Conservation (phyloP, 2,113 vertebrate genomes). For the Cyanoderma ruficeps region DNA sequence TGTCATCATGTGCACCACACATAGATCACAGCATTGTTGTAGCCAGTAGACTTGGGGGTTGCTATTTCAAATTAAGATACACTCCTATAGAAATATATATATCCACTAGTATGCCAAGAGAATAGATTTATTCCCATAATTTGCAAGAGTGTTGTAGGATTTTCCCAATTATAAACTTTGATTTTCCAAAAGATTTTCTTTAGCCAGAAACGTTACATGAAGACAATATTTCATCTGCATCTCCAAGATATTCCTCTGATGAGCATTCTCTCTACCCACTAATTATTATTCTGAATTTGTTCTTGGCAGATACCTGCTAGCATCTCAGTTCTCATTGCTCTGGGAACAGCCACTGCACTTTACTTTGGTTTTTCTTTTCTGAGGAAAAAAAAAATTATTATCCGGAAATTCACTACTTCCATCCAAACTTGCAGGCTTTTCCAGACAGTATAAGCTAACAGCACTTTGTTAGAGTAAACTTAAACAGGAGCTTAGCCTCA, state of each 20-base stretch:
- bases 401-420: neutral
- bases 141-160: neutral
- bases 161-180: neutral
- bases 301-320: neutral
- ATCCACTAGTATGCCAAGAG: neutral
- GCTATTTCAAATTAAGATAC: neutral
- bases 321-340: neutral
- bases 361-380: neutral
- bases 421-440: neutral
- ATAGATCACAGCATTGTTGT: neutral
- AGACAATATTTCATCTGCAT: neutral
- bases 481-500: neutral
- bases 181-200: neutral
- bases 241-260: neutral
- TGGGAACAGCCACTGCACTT: neutral
- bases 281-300: neutral
- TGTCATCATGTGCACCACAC: neutral
- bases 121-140: neutral
- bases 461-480: neutral
- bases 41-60: neutral
- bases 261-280: neutral
- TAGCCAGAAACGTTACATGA: neutral
- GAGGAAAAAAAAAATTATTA: neutral
- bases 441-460: neutral
- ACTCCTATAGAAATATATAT: neutral